A percentile compares a stretch with the other conserved stretches of the same genome.
Evolutionary conservation across 1,140 invertebrate species (phyloP).

Genomic region (Arctopsyche grandis): DNA sequence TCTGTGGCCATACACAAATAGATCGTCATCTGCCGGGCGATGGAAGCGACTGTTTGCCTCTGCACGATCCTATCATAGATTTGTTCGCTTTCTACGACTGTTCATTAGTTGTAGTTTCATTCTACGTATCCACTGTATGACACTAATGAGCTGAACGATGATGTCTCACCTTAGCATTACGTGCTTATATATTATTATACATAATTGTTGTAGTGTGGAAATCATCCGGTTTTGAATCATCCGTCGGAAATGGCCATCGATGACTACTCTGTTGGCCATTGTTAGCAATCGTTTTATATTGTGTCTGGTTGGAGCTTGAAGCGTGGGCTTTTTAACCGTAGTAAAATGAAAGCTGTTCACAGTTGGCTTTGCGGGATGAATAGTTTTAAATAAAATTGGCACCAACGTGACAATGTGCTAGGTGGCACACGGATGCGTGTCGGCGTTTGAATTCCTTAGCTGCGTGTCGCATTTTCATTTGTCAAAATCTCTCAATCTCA

Average conservation of each 20-base stretch:
- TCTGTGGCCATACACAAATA: slow-evolving; percentile 22
- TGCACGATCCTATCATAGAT: not conserved
- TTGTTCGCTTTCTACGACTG: not conserved
- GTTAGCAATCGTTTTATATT: not conserved
- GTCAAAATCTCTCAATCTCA: slow-evolving; percentile 28
- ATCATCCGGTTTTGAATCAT: not conserved
- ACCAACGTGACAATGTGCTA: slow-evolving; percentile 18
- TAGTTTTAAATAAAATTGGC: slow-evolving; percentile 29
- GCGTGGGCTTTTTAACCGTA: not conserved
- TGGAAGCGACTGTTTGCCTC: not conserved
- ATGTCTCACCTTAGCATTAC: too few relatives aligned
- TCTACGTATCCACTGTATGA: too few relatives aligned
- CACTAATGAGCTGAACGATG: too few relatives aligned
- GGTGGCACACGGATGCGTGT: slow-evolving; percentile 27
- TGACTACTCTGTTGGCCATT: not conserved
- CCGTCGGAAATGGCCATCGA: not conserved
- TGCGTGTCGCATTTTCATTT: slow-evolving; percentile 31
- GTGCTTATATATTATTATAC: too few relatives aligned
- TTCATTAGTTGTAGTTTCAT: too few relatives aligned
- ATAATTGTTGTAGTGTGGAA: not conserved
- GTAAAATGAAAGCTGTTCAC: not conserved
- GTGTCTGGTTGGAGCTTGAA: not conserved
- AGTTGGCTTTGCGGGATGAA: slow-evolving; percentile 28
- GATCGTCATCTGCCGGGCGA: slow-evolving; percentile 7
- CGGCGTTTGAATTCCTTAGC: slow-evolving; percentile 15